Percentiles rank a stretch among this genome's conserved stretches.
These are phyloP conservation scores for Leuciscus idus DNA, from an alignment of 2,113 vertebrate species.

Conservation along the genomic window DNA sequence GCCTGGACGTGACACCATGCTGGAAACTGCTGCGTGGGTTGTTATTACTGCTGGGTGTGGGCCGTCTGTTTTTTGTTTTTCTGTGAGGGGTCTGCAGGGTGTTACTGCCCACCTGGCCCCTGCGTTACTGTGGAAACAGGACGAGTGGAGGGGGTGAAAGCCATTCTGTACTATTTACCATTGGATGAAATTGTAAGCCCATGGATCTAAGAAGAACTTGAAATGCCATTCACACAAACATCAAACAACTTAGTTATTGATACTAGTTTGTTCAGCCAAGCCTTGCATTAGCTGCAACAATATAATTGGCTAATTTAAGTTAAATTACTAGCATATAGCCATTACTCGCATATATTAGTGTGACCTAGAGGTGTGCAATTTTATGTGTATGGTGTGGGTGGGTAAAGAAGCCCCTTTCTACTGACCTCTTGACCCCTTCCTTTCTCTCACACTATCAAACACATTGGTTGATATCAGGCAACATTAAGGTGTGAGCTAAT, in stretches of 20 bases:
- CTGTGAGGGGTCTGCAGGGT: constrained; percentile 37
- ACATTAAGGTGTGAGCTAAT: not conserved
- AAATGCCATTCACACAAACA: not conserved
- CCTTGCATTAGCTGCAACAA: not conserved
- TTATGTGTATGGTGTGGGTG: not conserved
- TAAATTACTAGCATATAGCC: not conserved
- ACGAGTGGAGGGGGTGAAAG: not conserved
- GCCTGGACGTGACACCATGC: not conserved
- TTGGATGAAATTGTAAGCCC: not conserved
- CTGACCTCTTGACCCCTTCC: not conserved
- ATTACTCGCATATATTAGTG: not conserved
- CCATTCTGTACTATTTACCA: not conserved
- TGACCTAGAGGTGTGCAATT: not conserved
- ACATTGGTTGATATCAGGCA: not conserved
- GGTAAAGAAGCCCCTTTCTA: not conserved
- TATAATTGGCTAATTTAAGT: not conserved
- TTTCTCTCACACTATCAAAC: not conserved
- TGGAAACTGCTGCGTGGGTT: constrained; percentile 7
- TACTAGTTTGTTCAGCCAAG: not conserved
- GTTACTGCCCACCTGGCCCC: constrained; percentile 52
- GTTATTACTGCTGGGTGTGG: constrained; percentile 49
- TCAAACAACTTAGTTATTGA: not conserved
- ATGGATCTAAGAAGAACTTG: not conserved
- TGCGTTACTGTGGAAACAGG: constrained; percentile 42
- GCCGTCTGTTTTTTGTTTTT: constrained; percentile 43